phyloP scores from a whole-genome alignment of 92 coral and sea anemone genomes.

The Galaxea fascicularis region DNA sequence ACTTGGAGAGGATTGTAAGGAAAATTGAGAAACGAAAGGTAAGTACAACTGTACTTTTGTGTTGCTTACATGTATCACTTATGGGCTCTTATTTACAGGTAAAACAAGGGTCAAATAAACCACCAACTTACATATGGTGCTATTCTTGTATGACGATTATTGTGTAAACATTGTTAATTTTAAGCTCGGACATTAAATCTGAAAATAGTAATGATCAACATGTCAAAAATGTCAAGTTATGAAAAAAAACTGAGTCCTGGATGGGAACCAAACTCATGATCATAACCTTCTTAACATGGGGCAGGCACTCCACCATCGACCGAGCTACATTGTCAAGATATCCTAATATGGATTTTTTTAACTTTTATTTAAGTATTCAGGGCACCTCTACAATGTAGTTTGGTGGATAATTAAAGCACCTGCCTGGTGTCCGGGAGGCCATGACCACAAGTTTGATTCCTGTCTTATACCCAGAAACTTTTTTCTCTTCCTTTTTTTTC shows the following conservation, averaged over 20 bases:
- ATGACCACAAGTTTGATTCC: too few species aligned
- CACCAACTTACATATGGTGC: background rate
- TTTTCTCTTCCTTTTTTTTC: background rate
- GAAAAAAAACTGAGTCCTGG: background rate
- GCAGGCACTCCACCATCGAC: background rate
- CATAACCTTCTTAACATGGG: background rate
- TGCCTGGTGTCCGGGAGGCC: conserved; percentile 1
- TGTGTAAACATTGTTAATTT: background rate
- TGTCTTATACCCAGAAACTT: background rate
- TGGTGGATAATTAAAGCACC: background rate
- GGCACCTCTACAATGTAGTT: background rate
- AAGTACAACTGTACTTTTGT: conserved; percentile 2
- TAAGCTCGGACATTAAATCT: background rate
- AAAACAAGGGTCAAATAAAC: background rate
- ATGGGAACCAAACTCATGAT: background rate
- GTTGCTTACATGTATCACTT: background rate
- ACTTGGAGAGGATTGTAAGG: conserved; percentile 32
- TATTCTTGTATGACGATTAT: background rate
- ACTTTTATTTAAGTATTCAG: background rate
- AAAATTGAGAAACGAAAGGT: conserved; percentile 41
- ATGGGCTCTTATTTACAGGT: background rate
- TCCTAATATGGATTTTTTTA: background rate
- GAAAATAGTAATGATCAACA: background rate
- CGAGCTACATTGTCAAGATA: background rate
- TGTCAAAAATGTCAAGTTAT: background rate